A percentile compares a stretch with the other conserved stretches of the same genome.
These are phyloP conservation scores for Boleophthalmus pectinirostris DNA, from an alignment of 2,113 vertebrate genomes.

Conservation along the genomic window DNA sequence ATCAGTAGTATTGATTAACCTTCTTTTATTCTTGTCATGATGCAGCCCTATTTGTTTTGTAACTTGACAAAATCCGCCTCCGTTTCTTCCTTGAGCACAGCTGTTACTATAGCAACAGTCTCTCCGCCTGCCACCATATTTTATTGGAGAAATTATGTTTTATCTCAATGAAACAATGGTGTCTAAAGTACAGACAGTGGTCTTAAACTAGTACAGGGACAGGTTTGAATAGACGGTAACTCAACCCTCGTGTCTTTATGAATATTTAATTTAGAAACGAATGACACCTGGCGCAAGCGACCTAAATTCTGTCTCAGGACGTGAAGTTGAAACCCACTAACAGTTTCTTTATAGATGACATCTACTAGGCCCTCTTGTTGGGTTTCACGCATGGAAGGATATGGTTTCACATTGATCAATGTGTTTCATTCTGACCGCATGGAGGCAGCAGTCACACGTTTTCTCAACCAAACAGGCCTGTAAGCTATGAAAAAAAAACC, in stretches of 20 bases:
- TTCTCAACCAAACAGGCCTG: not conserved
- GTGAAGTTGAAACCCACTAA: not conserved
- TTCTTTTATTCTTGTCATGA: not conserved
- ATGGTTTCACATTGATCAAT: not conserved
- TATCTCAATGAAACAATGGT: not conserved
- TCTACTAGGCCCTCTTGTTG: too few relatives aligned
- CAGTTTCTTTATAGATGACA: not conserved
- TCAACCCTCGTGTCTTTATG: conserved; percentile 2
- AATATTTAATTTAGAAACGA: conserved; percentile 38
- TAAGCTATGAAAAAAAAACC: not conserved
- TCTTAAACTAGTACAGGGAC: not conserved
- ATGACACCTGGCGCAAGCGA: conserved; percentile 17
- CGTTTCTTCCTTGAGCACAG: conserved; percentile 25
- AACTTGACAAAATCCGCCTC: not conserved
- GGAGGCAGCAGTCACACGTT: not conserved
- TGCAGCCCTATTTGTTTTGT: not conserved
- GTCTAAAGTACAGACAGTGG: not conserved
- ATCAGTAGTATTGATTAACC: not conserved
- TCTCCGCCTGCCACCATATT: conserved; percentile 19
- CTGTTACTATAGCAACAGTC: conserved; percentile 71
- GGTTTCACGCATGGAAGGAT: too few relatives aligned
- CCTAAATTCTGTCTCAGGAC: conserved; percentile 19
- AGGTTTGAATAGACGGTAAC: conserved; percentile 2
- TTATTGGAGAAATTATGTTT: not conserved
- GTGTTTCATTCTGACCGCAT: not conserved